A percentile compares a stretch with the other conserved stretches of the same genome.
These are phyloP conservation scores for Lipotes vexillifer DNA, from an alignment of 2,113 vertebrate genomes.

Conservation along the genomic window DNA sequence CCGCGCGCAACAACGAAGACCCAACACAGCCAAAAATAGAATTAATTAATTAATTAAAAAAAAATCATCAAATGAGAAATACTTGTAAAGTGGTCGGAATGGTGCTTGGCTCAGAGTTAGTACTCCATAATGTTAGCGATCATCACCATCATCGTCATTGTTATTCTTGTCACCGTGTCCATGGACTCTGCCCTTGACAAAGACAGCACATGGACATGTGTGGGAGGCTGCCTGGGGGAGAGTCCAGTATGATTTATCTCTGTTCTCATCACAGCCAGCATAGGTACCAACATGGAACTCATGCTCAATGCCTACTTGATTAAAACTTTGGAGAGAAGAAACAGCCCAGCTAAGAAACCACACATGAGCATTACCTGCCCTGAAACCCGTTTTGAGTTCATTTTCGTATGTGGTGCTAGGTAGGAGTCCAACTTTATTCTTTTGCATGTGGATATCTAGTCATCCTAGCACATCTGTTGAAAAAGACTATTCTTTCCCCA, in stretches of 20 bases:
- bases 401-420: background rate
- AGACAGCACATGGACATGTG: background rate
- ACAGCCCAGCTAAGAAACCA: background rate
- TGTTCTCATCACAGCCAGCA: background rate
- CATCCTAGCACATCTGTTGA: background rate
- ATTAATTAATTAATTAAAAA: too few species aligned
- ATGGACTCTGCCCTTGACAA: background rate
- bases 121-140: background rate
- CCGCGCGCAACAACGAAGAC: accelerated
- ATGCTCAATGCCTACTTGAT: background rate
- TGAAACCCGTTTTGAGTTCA: background rate
- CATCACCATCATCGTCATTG: background rate
- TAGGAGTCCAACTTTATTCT: background rate
- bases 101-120: background rate
- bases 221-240: background rate
- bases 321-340: background rate
- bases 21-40: too few species aligned
- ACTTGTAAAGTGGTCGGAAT: background rate
- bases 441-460: background rate
- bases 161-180: too few species aligned
- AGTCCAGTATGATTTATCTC: background rate
- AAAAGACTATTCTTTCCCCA: background rate
- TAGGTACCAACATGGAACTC: background rate
- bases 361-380: background rate
- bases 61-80: background rate